Conservation (phyloP, 1,140 invertebrate species). For the Ips nitidus region DNA sequence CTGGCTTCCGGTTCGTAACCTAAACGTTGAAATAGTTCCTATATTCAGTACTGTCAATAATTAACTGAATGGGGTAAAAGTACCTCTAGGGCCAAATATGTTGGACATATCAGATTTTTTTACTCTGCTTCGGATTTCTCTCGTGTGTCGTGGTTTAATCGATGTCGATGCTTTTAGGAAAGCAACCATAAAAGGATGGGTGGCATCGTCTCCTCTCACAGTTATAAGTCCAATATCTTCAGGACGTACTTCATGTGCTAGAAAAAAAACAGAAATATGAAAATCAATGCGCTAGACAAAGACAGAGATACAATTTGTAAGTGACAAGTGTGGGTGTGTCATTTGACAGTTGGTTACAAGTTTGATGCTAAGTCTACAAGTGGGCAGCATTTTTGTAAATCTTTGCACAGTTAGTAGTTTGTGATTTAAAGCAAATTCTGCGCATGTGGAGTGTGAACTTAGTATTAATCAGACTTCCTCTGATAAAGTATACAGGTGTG, state of each 20-base stretch:
- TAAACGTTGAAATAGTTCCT: slow-evolving; percentile 5
- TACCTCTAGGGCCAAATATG: slow-evolving; percentile 20
- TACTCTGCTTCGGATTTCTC: slow-evolving; percentile 55
- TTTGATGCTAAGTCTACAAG: too few species aligned
- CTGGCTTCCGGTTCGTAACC: slow-evolving; percentile 45
- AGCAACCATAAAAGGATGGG: slow-evolving; percentile 86
- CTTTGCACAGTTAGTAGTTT: too few species aligned
- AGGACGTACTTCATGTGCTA: slow-evolving; percentile 77
- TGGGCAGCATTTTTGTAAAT: too few species aligned
- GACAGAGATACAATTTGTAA: background rate
- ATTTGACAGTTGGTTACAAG: too few species aligned
- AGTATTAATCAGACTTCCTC: too few species aligned
- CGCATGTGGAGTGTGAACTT: too few species aligned
- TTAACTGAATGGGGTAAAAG: background rate
- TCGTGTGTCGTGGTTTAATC: slow-evolving; percentile 54
- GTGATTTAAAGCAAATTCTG: too few species aligned
- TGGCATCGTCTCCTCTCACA: slow-evolving; percentile 72
- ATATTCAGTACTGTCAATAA: background rate
- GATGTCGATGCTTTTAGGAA: slow-evolving; percentile 71
- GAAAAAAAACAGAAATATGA: slow-evolving; percentile 31
- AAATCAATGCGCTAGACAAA: too few species aligned
- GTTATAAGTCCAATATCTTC: slow-evolving; percentile 82
- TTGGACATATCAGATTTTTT: slow-evolving; percentile 56
- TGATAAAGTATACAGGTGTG: too few species aligned
- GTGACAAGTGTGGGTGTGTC: too few species aligned